Evolutionary conservation across 2,888 invertebrate genomes (phyloP), one percentile per base, ranked within the genome.

Genomic region (Myathropa florea): DNA sequence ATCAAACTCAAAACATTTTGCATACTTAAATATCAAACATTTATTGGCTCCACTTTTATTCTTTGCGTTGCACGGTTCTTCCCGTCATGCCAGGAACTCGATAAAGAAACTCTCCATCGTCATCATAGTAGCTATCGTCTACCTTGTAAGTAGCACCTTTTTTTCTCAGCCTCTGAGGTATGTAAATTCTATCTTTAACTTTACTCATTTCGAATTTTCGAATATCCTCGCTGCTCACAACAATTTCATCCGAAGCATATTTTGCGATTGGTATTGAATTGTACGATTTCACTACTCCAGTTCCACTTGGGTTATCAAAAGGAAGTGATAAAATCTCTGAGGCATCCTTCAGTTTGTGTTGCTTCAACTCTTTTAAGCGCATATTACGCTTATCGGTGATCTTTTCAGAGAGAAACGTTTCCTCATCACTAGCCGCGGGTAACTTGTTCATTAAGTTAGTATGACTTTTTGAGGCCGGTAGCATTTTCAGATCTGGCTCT

Each of bases 101-200:
- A 91, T 97, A 97, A 76, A 97, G 93, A 93, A 97, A 96, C 91
- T 93, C 94, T 0, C 97, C 97, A 93, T 97, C 96, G 91, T 95
- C 94, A 90, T 97, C 96, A 92, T 97, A 97, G 91, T 95, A 97
- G 89, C 96, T 96, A 92, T 97, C 96, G 88, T 95, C 94, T 0
- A 97, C 93, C 92, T 95, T 95, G 90, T 96, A 97, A 9, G 95
- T 95, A 59, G 94, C 95, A 28, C 95, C 96, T 89, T 91, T 92
- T 88, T 94, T 95, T 88, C 94, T 94, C 39, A 95, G 93, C 70
- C 95, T 94, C 89, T 94, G 94, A 3, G 97, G 96, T 87, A 97
- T 96, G 88, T 93, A 93, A 84, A 97, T 96, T 90, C 93, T 93
- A 86, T 95, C 94, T 83, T 92, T 91, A 0, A 90, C 83, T 26